These are phyloP conservation scores for Orchesella flavescens DNA, from an alignment of 2,888 invertebrate species.

Conservation along the genomic window DNA sequence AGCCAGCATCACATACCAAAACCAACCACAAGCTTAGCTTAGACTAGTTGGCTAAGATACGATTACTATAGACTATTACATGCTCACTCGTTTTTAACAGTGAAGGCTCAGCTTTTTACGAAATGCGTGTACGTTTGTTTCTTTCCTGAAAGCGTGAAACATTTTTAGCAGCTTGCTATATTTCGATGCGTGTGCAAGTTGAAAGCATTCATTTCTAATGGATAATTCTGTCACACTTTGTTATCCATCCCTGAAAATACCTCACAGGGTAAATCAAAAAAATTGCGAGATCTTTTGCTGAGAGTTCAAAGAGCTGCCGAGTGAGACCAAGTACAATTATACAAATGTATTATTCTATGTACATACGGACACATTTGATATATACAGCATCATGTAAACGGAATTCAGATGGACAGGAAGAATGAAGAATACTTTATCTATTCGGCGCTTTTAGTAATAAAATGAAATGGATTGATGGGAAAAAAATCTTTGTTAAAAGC, in stretches of 20 bases:
- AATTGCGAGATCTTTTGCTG: slow-evolving; percentile 2
- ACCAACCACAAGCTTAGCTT: no score
- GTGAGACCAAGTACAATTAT: no score
- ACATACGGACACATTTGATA: neutral
- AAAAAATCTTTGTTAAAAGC: slow-evolving; percentile 14
- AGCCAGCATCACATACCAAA: no score
- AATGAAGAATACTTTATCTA: neutral
- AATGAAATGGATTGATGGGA: slow-evolving; percentile 23
- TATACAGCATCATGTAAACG: neutral
- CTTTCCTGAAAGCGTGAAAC: slow-evolving; percentile 9
- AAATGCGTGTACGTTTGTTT: neutral
- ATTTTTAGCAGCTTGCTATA: slow-evolving; percentile 5
- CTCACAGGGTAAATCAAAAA: slow-evolving; percentile 6
- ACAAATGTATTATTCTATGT: neutral
- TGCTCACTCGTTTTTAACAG: neutral
- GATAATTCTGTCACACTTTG: slow-evolving; percentile 44
- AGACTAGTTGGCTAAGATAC: no score
- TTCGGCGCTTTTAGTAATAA: slow-evolving; percentile 11
- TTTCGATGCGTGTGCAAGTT: neutral
- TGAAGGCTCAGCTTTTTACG: neutral
- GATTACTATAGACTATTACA: neutral
- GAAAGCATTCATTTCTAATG: slow-evolving; percentile 34
- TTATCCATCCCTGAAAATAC: slow-evolving; percentile 34
- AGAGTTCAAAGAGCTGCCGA: neutral
- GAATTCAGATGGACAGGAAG: slow-evolving; percentile 11